Evolutionary conservation across 2,888 invertebrate genomes (phyloP).

Genomic region (Oasisia sp.): DNA sequence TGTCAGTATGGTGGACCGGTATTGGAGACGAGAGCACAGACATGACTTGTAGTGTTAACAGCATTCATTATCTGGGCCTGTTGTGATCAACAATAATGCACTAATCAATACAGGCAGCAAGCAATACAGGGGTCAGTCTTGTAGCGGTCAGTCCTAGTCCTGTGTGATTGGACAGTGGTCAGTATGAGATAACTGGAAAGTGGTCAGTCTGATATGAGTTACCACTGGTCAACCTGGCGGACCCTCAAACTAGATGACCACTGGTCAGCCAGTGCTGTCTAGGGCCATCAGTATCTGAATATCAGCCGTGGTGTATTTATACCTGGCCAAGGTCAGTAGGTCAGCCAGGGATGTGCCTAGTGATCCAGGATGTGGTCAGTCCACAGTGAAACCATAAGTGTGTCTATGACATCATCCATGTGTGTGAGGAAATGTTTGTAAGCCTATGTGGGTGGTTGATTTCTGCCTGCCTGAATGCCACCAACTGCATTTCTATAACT

Average conservation of each 20-base stretch:
- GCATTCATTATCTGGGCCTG: not conserved
- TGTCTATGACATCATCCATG: no score
- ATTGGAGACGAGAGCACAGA: not conserved
- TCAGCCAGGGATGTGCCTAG: not conserved
- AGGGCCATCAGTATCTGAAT: no score
- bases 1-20: no score
- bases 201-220: not conserved
- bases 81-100: not conserved
- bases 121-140: not conserved
- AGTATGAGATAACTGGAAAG: not conserved
- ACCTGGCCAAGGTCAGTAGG: not conserved
- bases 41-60: not conserved
- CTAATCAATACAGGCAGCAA: not conserved
- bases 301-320: not conserved
- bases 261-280: no score
- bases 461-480: no score
- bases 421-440: no score
- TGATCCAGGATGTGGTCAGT: not conserved
- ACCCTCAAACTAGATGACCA: not conserved
- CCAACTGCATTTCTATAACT: no score
- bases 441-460: no score
- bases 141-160: not conserved
- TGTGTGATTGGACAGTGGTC: not conserved
- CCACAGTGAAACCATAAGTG: no score
- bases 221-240: not conserved